Evolutionary conservation across 1,140 invertebrate genomes (phyloP), one percentile per base, ranked within the genome.

Genomic region (Aphidius gifuensis): DNA sequence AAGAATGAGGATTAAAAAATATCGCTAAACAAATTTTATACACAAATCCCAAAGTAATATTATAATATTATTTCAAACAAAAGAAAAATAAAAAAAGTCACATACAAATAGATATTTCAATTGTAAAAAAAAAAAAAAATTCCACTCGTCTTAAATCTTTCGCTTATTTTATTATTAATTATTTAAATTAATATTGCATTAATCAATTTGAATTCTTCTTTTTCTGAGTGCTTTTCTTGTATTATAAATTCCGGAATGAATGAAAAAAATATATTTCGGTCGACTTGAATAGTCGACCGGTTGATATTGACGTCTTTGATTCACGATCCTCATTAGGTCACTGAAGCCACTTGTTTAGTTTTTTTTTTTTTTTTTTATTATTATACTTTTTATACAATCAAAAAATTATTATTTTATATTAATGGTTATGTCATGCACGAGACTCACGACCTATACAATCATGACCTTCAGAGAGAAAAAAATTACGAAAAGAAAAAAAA

Each of bases 311-410:
- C n/a, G 23, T 23, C 11, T 40, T 43, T 40, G 39, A n/a, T 40
- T 55, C 53, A 55, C 53, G 53, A 55, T 55, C 39, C 53, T 55
- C 53, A 55, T 55, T 55, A 55, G 53, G 43, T 9, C 43, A 55
- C 40, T 55, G 39, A 11, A 55, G 21, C 43, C 53, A 55, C 53
- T 11, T 39, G 40, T 8, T 44, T 1, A 7, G 43, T 44, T 44
- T 43, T 55, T 55, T 23, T 53, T 38, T 53, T 39, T n/a, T 55
- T 55, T 40, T 32, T 4, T 55, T 55, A 8, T 55, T 42, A 16
- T 2, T 23, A 23, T 23, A 23, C n/a, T n/a, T n/a, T 23, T 2
- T 23, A 23, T 23, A 23, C 53, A 16, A 39, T 39, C 53, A 40
- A 43, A 43, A 43, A 40, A 40, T 55, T 55, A 21, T 40, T 55